These are phyloP conservation scores for Bombyx huttoni DNA, from an alignment of 2,888 invertebrate species.

Conservation along the genomic window DNA sequence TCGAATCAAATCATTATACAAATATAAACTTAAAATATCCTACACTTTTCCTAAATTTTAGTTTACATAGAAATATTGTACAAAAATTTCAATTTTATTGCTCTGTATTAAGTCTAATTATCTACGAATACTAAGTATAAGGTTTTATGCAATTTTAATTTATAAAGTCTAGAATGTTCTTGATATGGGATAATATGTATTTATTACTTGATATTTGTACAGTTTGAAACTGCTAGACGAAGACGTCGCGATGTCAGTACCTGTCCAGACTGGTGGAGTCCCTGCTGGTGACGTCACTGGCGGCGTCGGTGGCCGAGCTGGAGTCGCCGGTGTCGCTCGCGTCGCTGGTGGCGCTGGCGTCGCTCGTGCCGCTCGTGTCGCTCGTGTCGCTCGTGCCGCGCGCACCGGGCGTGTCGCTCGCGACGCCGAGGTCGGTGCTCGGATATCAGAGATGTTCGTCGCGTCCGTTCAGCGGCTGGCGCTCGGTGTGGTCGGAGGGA, in stretches of 20 bases:
- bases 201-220: neutral
- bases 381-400: slow-evolving; percentile 22
- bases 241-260: slow-evolving; percentile 34
- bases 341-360: slow-evolving; percentile 21
- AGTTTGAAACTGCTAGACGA: slow-evolving; percentile 8
- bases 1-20: neutral
- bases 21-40: no score
- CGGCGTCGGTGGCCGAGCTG: slow-evolving; percentile 50
- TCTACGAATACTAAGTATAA: no score
- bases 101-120: no score
- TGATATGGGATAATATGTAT: no score
- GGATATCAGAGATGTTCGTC: slow-evolving; percentile 82
- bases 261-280: slow-evolving; percentile 56
- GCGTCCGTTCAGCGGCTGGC: slow-evolving; percentile 86
- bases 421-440: slow-evolving; percentile 35
- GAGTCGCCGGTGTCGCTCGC: slow-evolving; percentile 18
- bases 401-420: slow-evolving; percentile 31
- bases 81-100: no score
- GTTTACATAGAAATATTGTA: no score
- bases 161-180: no score
- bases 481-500: slow-evolving; percentile 85
- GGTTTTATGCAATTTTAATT: no score
- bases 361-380: slow-evolving; percentile 17
- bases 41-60: no score
- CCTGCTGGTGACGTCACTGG: slow-evolving; percentile 61